Percentiles rank a stretch among this genome's conserved stretches.
Evolutionary conservation across 2,888 invertebrate species (phyloP).

Genomic region (Volucella bombylans): DNA sequence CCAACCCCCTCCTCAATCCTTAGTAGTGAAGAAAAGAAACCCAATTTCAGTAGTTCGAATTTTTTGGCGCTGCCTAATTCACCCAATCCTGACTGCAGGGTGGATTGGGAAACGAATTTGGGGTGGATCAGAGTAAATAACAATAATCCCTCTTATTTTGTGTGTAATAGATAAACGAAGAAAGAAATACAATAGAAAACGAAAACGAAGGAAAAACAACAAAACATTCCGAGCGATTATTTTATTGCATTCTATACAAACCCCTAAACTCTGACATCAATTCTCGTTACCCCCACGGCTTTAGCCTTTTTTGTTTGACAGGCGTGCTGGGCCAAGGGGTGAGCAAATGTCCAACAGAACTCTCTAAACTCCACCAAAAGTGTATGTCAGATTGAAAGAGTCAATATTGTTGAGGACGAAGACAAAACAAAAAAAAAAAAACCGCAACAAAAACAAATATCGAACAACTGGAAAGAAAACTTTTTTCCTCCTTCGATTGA

Average conservation of each 20-base stretch:
- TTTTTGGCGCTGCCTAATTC: constrained; percentile 25
- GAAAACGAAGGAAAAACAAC: constrained; percentile 39
- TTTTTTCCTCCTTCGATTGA: constrained; percentile 34
- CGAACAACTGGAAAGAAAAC: constrained; percentile 16
- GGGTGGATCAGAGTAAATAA: constrained; percentile 67
- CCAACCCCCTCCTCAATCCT: too few species aligned
- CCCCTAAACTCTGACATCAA: constrained; percentile 71
- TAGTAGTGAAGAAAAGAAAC: background rate
- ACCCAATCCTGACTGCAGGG: constrained; percentile 40
- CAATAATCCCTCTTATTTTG: constrained; percentile 71
- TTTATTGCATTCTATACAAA: constrained; percentile 70
- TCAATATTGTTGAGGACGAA: constrained; percentile 63
- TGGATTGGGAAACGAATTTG: background rate
- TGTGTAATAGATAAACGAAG: constrained; percentile 65
- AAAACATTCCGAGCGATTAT: constrained; percentile 65
- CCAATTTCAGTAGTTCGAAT: constrained; percentile 25
- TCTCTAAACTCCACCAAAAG: constrained; percentile 62
- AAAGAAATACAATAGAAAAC: background rate
- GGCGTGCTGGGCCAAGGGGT: constrained; percentile 23
- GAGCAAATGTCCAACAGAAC: constrained; percentile 47
- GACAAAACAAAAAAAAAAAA: constrained; percentile 14
- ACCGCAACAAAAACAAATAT: background rate
- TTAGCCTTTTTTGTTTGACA: constrained; percentile 39
- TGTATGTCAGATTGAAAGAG: constrained; percentile 71
- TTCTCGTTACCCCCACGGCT: constrained; percentile 61